phyloP scores from a whole-genome alignment of 2,113 vertebrate species.

The Pseudorhombus dupliciocellatus region DNA sequence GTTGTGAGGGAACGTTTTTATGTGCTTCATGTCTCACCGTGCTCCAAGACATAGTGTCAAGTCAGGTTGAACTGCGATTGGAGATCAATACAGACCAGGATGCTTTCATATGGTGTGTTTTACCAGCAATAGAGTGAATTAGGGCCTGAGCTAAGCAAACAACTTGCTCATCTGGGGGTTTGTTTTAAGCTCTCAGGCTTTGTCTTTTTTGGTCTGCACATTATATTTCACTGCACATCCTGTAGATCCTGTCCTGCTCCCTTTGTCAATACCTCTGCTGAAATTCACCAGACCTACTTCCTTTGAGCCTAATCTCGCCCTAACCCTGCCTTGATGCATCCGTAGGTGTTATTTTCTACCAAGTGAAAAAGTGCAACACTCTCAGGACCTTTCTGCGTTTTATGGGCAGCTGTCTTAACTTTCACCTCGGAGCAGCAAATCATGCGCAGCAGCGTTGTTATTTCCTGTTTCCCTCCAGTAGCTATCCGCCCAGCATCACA shows the following conservation, averaged over 20 bases:
- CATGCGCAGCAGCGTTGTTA: constrained; percentile 4
- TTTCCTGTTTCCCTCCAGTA: constrained; percentile 14
- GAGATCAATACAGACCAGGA: constrained; percentile 60
- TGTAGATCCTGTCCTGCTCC: constrained; percentile 35
- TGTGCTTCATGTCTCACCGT: constrained; percentile 35
- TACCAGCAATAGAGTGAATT: constrained; percentile 60
- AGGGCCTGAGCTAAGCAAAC: constrained; percentile 64
- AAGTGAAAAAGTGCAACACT: constrained; percentile 14
- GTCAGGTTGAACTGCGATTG: constrained; percentile 33
- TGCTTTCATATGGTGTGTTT: constrained; percentile 64
- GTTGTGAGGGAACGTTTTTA: constrained; percentile 30
- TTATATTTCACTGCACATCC: constrained; percentile 61
- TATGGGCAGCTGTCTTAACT: constrained; percentile 1
- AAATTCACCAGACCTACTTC: constrained; percentile 44
- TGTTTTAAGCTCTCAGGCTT: constrained; percentile 67
- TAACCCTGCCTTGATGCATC: constrained; percentile 20
- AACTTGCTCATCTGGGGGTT: constrained; percentile 64
- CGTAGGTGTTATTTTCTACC: constrained; percentile 18
- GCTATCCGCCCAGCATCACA: background rate
- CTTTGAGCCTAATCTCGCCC: constrained; percentile 35
- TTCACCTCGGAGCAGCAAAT: constrained; percentile 38
- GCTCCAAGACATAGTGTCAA: constrained; percentile 49
- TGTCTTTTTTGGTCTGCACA: constrained; percentile 53
- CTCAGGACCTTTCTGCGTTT: background rate
- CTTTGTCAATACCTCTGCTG: constrained; percentile 48